These are phyloP conservation scores for Oreochromis spilurus DNA, from an alignment of 2,113 vertebrate species.

Conservation along the genomic window DNA sequence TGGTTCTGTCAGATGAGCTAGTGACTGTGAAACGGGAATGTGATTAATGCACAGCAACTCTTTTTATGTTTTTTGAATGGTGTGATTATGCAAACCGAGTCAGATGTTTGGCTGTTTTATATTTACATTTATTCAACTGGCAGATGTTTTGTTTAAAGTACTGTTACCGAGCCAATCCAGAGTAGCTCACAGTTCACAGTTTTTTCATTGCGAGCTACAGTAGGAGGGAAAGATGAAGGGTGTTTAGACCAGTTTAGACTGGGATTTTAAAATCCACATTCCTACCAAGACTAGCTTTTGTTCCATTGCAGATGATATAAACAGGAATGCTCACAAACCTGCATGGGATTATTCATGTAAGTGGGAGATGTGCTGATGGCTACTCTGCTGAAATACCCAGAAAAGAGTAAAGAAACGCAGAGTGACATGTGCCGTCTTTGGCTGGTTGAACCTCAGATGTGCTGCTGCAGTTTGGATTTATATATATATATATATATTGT, in stretches of 20 bases:
- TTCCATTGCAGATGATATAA: neutral
- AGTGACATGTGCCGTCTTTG: neutral
- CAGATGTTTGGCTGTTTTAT: neutral
- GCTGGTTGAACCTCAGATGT: neutral
- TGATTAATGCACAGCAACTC: neutral
- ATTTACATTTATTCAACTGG: neutral
- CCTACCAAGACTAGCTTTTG: neutral
- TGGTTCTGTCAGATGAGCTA: neutral
- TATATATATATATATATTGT: neutral
- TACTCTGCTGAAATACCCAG: neutral
- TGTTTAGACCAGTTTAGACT: neutral
- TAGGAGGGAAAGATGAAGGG: neutral
- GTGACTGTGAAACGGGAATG: neutral
- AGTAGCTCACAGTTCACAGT: neutral
- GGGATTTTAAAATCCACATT: neutral
- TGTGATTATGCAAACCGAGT: neutral
- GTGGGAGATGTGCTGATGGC: neutral
- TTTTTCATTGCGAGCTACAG: neutral
- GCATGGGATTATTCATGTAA: neutral
- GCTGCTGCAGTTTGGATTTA: neutral
- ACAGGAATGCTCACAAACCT: neutral
- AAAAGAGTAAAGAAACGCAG: neutral
- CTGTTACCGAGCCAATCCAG: neutral
- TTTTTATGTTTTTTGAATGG: neutral
- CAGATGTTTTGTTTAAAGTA: neutral